These are phyloP conservation scores for Mustela lutreola DNA, from an alignment of 2,113 vertebrate species.

Conservation along the genomic window DNA sequence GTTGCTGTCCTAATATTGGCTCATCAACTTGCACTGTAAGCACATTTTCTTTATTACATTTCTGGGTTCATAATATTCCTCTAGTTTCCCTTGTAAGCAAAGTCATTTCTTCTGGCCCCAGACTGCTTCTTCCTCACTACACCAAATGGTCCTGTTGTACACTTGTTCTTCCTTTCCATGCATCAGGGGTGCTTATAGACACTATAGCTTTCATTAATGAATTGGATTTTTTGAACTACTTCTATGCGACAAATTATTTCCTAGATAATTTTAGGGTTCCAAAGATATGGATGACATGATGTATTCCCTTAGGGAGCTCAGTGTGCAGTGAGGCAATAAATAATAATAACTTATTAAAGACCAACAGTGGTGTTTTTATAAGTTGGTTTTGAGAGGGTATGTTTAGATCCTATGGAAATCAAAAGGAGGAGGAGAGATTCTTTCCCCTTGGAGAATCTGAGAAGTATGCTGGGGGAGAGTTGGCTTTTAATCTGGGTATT, in stretches of 20 bases:
- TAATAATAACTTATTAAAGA: neutral
- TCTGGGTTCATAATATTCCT: neutral
- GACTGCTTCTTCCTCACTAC: neutral
- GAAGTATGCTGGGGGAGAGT: neutral
- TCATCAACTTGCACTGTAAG: neutral
- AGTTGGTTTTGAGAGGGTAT: neutral
- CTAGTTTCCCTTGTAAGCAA: neutral
- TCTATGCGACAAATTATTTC: neutral
- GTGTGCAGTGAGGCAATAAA: neutral
- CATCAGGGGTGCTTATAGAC: neutral
- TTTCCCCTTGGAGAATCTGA: neutral
- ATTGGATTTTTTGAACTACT: neutral
- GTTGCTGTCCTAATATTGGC: neutral
- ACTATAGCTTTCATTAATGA: neutral
- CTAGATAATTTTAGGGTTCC: neutral
- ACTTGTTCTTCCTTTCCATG: neutral
- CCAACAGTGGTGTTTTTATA: neutral
- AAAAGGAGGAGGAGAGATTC: neutral
- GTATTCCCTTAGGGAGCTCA: neutral
- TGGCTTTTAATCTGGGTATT: neutral
- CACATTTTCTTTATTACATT: neutral
- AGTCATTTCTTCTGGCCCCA: neutral
- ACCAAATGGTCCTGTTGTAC: rapidly evolving
- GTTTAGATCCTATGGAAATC: neutral
- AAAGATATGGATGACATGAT: neutral